These are phyloP conservation scores for Oscheius myriophilus DNA, from an alignment of 2,888 invertebrate species.

Conservation along the genomic window DNA sequence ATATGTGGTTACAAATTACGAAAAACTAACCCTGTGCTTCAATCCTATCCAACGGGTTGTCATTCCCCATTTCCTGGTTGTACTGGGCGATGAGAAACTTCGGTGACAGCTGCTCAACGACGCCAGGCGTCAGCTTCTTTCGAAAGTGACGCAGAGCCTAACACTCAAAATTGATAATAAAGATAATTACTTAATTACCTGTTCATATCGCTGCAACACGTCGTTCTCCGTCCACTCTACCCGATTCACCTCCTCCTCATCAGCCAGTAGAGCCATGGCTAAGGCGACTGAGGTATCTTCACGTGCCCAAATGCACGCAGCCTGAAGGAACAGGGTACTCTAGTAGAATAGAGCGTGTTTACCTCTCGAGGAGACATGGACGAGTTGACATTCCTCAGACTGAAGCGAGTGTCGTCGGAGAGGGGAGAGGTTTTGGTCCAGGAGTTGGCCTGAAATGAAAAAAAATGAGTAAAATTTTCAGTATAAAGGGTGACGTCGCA, in stretches of 20 bases:
- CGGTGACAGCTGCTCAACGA: conserved; percentile 32
- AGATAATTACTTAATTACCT: conserved; percentile 12
- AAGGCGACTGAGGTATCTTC: conserved; percentile 17
- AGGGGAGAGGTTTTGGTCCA: too few relatives aligned
- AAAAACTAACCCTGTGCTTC: conserved; percentile 16
- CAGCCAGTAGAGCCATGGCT: conserved; percentile 1
- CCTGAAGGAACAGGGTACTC: conserved; percentile 1
- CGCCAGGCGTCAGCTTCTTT: conserved; percentile 17
- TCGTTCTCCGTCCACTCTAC: conserved; percentile 43
- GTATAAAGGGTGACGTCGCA: too few relatives aligned
- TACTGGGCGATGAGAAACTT: conserved; percentile 25
- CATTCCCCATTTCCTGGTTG: conserved; percentile 1
- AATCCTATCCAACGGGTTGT: conserved; percentile 29
- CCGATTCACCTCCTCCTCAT: not conserved
- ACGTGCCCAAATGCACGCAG: conserved; percentile 8
- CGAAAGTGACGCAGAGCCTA: conserved; percentile 36
- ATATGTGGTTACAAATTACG: too few relatives aligned
- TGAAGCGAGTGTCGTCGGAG: too few relatives aligned
- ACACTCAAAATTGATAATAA: not conserved
- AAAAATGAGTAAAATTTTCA: too few relatives aligned
- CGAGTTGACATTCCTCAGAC: too few relatives aligned
- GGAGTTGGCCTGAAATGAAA: too few relatives aligned
- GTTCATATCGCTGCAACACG: conserved; percentile 36
- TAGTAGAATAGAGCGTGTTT: not conserved
- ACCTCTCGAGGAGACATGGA: conserved; percentile 7